Base-by-base conservation (phyloP, 2,888 invertebrate species). In the Listrodromus nycthemerus region DNA sequence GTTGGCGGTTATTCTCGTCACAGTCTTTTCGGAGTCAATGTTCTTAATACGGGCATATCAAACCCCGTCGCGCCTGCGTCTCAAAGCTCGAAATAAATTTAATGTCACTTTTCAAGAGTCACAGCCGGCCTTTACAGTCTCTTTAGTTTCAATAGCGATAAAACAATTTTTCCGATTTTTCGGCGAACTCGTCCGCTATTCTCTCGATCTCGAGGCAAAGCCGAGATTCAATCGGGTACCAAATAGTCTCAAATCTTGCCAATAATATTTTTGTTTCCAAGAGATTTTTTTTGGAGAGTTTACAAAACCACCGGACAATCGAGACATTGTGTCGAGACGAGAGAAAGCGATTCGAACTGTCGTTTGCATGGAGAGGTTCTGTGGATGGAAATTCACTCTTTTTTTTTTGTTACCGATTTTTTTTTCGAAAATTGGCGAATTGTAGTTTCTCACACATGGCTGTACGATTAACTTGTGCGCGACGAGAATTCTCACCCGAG, bases 341-440 rank as follows among this genome's bases (percentile, higher is more conserved):
- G 7, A 66, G 33, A 69, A 78, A 8, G 52, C 8, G 63, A 30
- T 52, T 45, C 13, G 37, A 74, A 41, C 41, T 58, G 74, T 58
- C 83, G 86, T 85, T 87, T 90, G 89, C 88, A 90, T 89, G 89
- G 80, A 85, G 85, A 87, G 86, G 84, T 86, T 69, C 65, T 85
- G 75, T 65, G 81, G 86, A 85, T 86, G 86, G 84, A 87, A 84
- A 84, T 87, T 83, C 82, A 84, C 71, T 84, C 86, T 81, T 86
- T 86, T 85, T 77, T 78, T 82, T 75, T 73, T 7, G 2, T 33
- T 13, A 58, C 58, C 16, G 41, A 21, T 21, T 63, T 1, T 37
- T 21, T 63, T 1, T 37, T 71, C 27, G 37, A 70, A 33, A 48
- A 50, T n/a, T 37, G 19, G 16, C 24, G 33, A 55, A 55, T 37